A percentile compares a stretch with the other conserved stretches of the same genome.
Conservation (phyloP, 1,140 invertebrate genomes). For the Plectrocnemia conspersa region DNA sequence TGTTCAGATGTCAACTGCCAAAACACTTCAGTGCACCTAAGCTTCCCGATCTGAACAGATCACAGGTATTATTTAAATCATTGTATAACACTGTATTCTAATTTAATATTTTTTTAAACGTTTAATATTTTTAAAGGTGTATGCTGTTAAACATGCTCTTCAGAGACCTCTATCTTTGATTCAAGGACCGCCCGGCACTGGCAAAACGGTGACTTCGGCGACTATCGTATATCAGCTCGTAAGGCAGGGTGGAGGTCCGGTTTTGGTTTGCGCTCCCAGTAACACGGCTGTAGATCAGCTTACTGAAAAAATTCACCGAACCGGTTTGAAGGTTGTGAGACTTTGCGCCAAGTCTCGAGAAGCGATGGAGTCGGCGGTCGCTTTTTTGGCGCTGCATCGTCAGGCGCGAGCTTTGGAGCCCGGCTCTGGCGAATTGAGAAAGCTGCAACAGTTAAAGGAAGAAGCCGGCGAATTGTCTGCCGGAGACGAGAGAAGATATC, state of each 20-base stretch:
- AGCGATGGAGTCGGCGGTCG: constrained; percentile 96
- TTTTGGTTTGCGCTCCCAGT: constrained; percentile 96
- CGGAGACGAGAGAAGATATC: constrained; percentile 91
- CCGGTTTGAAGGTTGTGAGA: constrained; percentile 94
- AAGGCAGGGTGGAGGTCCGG: constrained; percentile 88
- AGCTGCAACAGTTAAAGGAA: constrained; percentile 94
- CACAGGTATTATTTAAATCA: constrained; percentile 56
- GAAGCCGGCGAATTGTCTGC: constrained; percentile 94
- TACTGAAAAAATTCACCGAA: constrained; percentile 97
- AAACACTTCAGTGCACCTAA: constrained; percentile 97
- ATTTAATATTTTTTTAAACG: constrained; percentile 3
- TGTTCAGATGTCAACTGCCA: constrained; percentile 84
- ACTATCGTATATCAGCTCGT: constrained; percentile 98
- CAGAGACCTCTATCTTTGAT: constrained; percentile 96
- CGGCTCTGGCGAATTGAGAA: constrained; percentile 80
- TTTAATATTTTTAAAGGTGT: constrained; percentile 59
- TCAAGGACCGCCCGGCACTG: constrained; percentile 92
- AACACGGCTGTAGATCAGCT: constrained; percentile 99
- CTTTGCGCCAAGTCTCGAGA: constrained; percentile 97
- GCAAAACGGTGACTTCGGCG: constrained; percentile 98
- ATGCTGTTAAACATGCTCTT: constrained; percentile 98
- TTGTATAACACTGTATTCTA: constrained; percentile 15
- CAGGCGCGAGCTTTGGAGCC: constrained; percentile 93
- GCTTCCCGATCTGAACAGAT: constrained; percentile 94
- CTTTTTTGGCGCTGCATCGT: constrained; percentile 95